Base-by-base conservation (phyloP, 2,888 invertebrate genomes). In the Chloromyia formosa region DNA sequence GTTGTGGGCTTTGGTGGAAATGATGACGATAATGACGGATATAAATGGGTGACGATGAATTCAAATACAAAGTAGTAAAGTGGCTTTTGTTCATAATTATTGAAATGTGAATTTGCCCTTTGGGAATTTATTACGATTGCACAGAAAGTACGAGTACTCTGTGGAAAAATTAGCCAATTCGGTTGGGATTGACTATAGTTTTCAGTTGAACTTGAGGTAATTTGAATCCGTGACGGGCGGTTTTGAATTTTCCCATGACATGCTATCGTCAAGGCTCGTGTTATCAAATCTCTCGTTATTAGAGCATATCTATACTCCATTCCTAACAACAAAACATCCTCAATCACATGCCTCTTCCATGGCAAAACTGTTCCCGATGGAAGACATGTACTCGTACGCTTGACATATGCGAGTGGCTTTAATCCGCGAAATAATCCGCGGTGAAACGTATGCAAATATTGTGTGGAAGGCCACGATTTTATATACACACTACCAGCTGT, bases 51-150 rank as follows among this genome's bases (percentile, higher is more conserved):
- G 35, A 16, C 16, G 42, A 42, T 27, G 9, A 20, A 20, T 22
- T 20, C 27, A 22, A 62, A 16, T 4, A 40, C 20, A 35, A 35
- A 49, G 49, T 49, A 35, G 2, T 35, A 35, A 58, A n/a, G 5
- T 49, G 35, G 40, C 56, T 71, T 56, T 71, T 71, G 71, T 71
- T 71, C 58, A 12, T 56, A 56, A 56, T 71, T 35, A 56, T 56
- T 71, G 71, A 71, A 27, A 71, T 71, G 58, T 71, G 71, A 71
- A 56, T 71, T 69, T 56, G 56, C 56, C 71, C 58, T 71, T 40
- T 56, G 71, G 71, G 69, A 35, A n/a, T 56, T 35, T 54, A 69
- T 69, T 69, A 69, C n/a, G 54, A 69, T 69, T 69, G 5, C 20
- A 61, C 64, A 64, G 18, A 40, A 40, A 20, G n/a, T n/a, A n/a